Evolutionary conservation across 2,888 invertebrate genomes (phyloP).

Genomic region (Phalera bucephala): DNA sequence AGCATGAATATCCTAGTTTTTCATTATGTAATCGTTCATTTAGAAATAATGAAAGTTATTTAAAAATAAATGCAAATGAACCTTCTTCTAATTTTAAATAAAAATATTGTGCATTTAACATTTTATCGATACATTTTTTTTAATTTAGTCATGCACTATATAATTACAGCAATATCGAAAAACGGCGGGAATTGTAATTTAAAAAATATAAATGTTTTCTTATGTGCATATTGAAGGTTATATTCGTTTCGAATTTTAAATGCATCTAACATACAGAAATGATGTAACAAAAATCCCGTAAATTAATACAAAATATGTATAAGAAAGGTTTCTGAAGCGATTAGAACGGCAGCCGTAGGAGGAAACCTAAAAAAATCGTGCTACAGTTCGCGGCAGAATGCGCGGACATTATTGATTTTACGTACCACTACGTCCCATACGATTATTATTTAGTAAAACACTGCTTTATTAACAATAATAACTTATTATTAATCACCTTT

Average conservation of each 20-base stretch:
- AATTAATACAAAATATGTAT: conserved; percentile 2
- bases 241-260: too few species aligned
- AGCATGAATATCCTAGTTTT: too few species aligned
- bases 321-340: conserved; percentile 10
- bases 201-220: too few species aligned
- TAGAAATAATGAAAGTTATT: too few species aligned
- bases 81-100: too few species aligned
- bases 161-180: conserved; percentile 13
- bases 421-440: conserved; percentile 45
- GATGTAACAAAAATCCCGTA: background rate
- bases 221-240: too few species aligned
- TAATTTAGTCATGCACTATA: conserved; percentile 9
- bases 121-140: conserved; percentile 1
- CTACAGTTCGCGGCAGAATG: conserved; percentile 40
- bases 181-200: conserved; percentile 45
- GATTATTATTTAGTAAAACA: conserved; percentile 53
- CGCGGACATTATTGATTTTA: conserved; percentile 76
- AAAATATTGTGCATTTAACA: too few species aligned
- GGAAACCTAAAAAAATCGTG: conserved; percentile 29
- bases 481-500: too few species aligned
- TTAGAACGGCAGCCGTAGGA: conserved; percentile 17
- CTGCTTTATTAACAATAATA: conserved; percentile 20
- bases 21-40: too few species aligned
- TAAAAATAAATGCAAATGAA: too few species aligned
- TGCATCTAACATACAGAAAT: conserved; percentile 2